Evolutionary conservation across 2,797 vertebrate species (phyloP), one percentile per base, ranked within the genome.

Genomic region (Centropyge bicolor): DNA sequence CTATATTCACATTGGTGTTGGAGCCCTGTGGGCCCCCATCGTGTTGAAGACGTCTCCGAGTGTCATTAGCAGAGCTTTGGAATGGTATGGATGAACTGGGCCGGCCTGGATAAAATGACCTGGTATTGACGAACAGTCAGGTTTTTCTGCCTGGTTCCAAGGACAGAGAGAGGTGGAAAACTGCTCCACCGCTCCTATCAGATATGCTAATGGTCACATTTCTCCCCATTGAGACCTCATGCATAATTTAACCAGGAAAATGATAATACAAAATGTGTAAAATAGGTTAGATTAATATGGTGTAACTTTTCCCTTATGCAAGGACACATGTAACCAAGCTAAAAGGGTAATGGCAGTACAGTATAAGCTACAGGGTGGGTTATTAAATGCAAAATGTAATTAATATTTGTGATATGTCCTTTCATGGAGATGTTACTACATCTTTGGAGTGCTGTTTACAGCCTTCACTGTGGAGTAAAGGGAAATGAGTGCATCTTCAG

Each of bases 191-290:
- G 36, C 87, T 91, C 87, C 93, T 89, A 95, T 94, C 94, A 95
- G 94, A 94, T 95, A 95, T 95, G 95, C 92, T 96, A 95, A 96
- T 95, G 91, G 93, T 89, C 93, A 87, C 91, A 89, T 94, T 94
- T 93, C 92, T 90, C 92, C 91, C 94, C 88, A 88, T 80, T 86
- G 93, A 93, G 92, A 91, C 91, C 90, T 94, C 91, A 94, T 96
- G 92, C 94, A 95, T 95, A 95, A 95, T 96, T 95, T 93, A 96
- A 91, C 46, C 43, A 70, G 82, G 82, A 89, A 92, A 93, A 92
- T 90, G 89, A 92, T 90, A 71, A 91, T 89, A 92, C 90, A 92
- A 92, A 93, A 92, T 86, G 92, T 92, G 91, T 93, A 89, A 92
- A 94, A 94, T 83, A 90, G 89, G 85, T 90, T 87, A 83, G 82